phyloP scores from a whole-genome alignment of 2,113 vertebrate species.

The Tauraco erythrolophus region DNA sequence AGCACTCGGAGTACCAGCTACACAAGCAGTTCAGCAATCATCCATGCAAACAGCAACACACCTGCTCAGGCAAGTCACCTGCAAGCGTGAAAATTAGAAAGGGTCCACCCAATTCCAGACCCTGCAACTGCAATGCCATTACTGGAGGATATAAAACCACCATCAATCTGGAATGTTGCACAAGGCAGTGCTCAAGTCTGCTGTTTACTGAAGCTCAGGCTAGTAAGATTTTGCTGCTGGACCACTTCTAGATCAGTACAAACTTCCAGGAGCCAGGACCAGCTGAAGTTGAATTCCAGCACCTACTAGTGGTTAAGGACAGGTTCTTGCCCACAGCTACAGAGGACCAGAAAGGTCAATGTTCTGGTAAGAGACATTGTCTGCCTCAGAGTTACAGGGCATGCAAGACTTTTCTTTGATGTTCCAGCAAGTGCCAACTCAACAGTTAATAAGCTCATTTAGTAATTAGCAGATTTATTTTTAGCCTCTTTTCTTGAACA shows the following conservation, averaged over 20 bases:
- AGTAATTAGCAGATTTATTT: background rate
- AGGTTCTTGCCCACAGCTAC: background rate
- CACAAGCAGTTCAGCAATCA: background rate
- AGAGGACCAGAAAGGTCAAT: background rate
- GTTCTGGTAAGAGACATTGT: background rate
- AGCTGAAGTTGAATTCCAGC: background rate
- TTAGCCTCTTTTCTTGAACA: background rate
- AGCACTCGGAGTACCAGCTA: background rate
- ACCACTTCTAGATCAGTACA: background rate
- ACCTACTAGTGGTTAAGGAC: background rate
- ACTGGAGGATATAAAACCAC: background rate
- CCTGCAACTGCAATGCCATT: background rate
- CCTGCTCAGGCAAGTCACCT: background rate
- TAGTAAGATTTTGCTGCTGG: background rate
- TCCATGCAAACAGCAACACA: accelerated
- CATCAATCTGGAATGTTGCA: background rate
- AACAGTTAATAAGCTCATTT: background rate
- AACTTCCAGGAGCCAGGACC: background rate
- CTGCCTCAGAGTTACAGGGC: background rate
- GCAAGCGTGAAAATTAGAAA: background rate
- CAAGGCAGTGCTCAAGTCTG: background rate
- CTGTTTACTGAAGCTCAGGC: background rate
- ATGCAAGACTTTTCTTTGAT: background rate
- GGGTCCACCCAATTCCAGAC: background rate
- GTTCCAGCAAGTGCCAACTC: background rate